Evolutionary conservation across 2,113 vertebrate species (phyloP).

Genomic region (Eurypyga helias): DNA sequence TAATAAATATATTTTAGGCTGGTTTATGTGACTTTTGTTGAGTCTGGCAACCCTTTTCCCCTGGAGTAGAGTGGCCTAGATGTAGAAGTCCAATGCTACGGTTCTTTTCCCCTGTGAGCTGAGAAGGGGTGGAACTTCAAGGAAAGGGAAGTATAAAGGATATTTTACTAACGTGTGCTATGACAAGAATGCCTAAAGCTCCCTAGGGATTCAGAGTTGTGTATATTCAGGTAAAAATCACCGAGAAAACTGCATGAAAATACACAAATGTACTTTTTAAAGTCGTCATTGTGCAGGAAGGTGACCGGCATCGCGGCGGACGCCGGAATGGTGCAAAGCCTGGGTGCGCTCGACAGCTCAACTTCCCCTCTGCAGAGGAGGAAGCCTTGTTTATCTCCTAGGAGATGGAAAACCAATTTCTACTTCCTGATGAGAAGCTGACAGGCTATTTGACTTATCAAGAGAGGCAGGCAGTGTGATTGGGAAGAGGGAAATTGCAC

Average conservation of each 20-base stretch:
- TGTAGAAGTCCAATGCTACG: neutral
- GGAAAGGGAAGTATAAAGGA: neutral
- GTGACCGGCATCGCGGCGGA: neutral
- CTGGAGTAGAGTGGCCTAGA: neutral
- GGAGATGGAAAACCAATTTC: slow-evolving; percentile 60
- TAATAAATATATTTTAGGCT: neutral
- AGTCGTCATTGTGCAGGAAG: neutral
- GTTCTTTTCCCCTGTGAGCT: neutral
- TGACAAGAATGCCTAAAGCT: neutral
- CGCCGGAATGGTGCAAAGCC: neutral
- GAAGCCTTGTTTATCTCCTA: slow-evolving; percentile 62
- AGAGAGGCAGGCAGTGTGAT: slow-evolving; percentile 27
- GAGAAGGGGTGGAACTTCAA: neutral
- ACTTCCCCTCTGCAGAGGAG: slow-evolving; percentile 13
- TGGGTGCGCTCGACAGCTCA: neutral
- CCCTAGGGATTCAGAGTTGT: neutral
- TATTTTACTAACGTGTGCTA: neutral
- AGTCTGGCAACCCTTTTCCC: neutral
- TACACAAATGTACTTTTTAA: neutral
- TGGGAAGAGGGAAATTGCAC: slow-evolving; percentile 61
- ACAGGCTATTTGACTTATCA: slow-evolving; percentile 58
- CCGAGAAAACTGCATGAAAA: neutral
- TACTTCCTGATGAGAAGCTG: slow-evolving; percentile 70
- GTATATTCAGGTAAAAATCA: neutral
- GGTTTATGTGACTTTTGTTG: neutral